phyloP scores from a whole-genome alignment of 2,888 invertebrate species.

The Acanthopleura granulata region DNA sequence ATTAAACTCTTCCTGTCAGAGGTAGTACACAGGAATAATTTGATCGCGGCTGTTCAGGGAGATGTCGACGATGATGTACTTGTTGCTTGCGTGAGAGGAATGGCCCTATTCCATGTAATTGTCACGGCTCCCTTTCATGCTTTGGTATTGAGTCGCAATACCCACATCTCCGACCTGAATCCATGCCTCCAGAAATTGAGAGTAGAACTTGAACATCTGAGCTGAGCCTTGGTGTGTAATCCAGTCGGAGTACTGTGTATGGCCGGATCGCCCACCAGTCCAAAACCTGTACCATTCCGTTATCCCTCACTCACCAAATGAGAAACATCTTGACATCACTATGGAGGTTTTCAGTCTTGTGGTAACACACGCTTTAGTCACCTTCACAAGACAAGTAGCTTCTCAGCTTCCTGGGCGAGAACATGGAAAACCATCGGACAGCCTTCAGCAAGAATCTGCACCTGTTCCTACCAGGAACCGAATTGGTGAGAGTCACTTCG shows the following conservation, averaged over 20 bases:
- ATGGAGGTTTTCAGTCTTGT: constrained; percentile 8
- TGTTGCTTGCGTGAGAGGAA: background rate
- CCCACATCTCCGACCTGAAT: background rate
- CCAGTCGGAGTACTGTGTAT: background rate
- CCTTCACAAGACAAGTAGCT: background rate
- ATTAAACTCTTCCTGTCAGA: too few species aligned
- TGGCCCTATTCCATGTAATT: background rate
- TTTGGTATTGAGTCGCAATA: background rate
- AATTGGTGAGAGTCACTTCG: constrained; percentile 1
- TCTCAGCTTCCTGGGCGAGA: constrained; percentile 3
- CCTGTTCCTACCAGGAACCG: background rate
- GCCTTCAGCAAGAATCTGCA: too few species aligned
- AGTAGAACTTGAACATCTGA: background rate
- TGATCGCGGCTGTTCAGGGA: constrained; percentile 1
- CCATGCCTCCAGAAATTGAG: background rate
- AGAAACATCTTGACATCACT: background rate
- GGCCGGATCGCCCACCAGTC: background rate
- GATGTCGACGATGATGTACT: too few species aligned
- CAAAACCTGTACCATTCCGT: constrained; percentile 4
- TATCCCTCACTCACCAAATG: background rate
- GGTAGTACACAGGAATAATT: background rate
- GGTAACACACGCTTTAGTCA: background rate
- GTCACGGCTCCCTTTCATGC: constrained; percentile 6
- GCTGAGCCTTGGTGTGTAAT: background rate
- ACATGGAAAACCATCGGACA: background rate